Evolutionary conservation across 2,888 invertebrate genomes (phyloP).

Genomic region (Hoplodrina blanda): DNA sequence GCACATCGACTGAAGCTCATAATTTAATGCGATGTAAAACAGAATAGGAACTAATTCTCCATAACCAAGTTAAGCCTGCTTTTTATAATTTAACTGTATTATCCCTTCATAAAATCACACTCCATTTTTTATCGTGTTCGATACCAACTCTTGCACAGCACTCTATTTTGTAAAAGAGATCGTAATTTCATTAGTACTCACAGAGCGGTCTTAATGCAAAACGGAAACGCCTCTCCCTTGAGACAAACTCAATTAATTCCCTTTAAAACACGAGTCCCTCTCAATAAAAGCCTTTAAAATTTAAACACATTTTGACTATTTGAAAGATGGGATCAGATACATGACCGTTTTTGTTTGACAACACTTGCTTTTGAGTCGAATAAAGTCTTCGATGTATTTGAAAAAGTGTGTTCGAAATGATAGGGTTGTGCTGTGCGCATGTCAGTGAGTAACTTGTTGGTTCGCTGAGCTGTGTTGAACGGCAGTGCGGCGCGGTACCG

Average conservation of each 20-base stretch:
- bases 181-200: slow-evolving; percentile 86
- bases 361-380: slow-evolving; percentile 33
- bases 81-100: slow-evolving; percentile 44
- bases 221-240: slow-evolving; percentile 86
- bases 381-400: slow-evolving; percentile 64
- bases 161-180: slow-evolving; percentile 77
- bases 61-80: slow-evolving; percentile 42
- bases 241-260: slow-evolving; percentile 89
- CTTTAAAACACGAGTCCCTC: slow-evolving; percentile 82
- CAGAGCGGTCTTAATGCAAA: slow-evolving; percentile 85
- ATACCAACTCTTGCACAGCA: slow-evolving; percentile 63
- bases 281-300: slow-evolving; percentile 87
- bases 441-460: slow-evolving; percentile 89
- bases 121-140: slow-evolving; percentile 50
- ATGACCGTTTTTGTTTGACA: slow-evolving; percentile 46
- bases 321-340: slow-evolving; percentile 51
- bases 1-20: slow-evolving; percentile 24
- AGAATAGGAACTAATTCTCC: slow-evolving; percentile 44
- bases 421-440: slow-evolving; percentile 84
- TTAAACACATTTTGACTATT: slow-evolving; percentile 82
- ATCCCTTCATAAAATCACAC: slow-evolving; percentile 53
- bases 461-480: slow-evolving; percentile 76
- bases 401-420: slow-evolving; percentile 65
- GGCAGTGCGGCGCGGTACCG: slow-evolving; percentile 87
- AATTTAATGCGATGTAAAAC: slow-evolving; percentile 48